Evolutionary conservation across 1,140 invertebrate genomes (phyloP).

Genomic region (Pristionchus pacificus): DNA sequence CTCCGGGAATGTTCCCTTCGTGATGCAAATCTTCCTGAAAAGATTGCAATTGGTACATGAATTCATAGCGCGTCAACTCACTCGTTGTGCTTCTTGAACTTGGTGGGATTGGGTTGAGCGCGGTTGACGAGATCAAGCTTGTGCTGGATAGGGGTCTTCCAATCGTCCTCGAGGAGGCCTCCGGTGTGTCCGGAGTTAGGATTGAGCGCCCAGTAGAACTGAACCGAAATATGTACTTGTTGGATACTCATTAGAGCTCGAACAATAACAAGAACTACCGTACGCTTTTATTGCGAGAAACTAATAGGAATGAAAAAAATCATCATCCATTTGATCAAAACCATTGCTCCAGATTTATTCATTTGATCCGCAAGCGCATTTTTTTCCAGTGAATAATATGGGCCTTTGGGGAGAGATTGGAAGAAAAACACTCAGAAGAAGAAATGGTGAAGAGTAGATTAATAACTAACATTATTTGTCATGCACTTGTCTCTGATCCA

Average conservation of each 20-base stretch:
- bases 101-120: slow-evolving; percentile 4
- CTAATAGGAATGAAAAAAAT: too few relatives aligned
- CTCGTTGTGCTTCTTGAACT: neutral
- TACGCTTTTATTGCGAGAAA: too few relatives aligned
- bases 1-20: neutral
- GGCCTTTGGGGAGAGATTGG: too few relatives aligned
- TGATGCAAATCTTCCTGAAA: neutral
- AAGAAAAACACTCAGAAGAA: too few relatives aligned
- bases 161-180: slow-evolving; percentile 7
- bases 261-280: too few relatives aligned
- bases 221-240: too few relatives aligned
- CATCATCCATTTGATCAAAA: too few relatives aligned
- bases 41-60: neutral
- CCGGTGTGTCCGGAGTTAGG: slow-evolving; percentile 8
- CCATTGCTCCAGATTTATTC: too few relatives aligned
- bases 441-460: too few relatives aligned
- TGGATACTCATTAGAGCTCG: too few relatives aligned
- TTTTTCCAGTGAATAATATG: too few relatives aligned
- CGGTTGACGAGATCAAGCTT: neutral
- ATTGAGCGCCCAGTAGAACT: slow-evolving; percentile 9
- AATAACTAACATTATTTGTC: neutral
- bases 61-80: neutral
- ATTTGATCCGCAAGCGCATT: too few relatives aligned
- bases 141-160: neutral
- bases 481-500: neutral